Evolutionary conservation across 2,797 vertebrate genomes (phyloP), one percentile per base, ranked within the genome.

Genomic region (Microctenopoma lineatum): DNA sequence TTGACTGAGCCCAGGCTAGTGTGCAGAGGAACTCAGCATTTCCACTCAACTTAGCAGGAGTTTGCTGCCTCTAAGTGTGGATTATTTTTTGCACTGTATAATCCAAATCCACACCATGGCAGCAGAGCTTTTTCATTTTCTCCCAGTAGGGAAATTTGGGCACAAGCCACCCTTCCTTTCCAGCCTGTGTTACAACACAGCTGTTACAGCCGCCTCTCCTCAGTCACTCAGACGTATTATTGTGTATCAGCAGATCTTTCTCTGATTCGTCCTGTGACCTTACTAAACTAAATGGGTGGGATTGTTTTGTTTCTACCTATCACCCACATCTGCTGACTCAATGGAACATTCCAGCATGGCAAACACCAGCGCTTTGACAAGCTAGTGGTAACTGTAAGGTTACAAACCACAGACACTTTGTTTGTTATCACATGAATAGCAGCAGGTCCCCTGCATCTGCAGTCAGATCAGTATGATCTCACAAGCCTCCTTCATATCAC

Each of bases 101-200:
- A 84, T 88, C 86, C 75, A 83, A 83, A 90, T 84, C 86, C 84
- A 75, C 68, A 34, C 63, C 45, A 68, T 75, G 77, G 60, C 68
- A 82, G 60, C 68, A 82, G 75, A 64, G 62, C 73, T 72, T 86
- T 87, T 76, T 81, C 38, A 80, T 88, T 80, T 81, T 47, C 73
- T 82, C 67, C 74, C 59, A 65, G 56, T 84, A 54, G 79, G 46
- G 56, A 75, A 73, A 77, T 83, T 81, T 80, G 68, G 78, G 59
- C 59, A 5, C 73, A 75, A 87, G 54, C 72, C 51, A 4, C 25
- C 26, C 9, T 55, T 29, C 26, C 32, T 46, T 68, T 69, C 46
- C 60, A 73, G 53, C 65, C 52, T 57, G 60, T 54, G 47, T 59
- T 64, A 52, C 46, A 55, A 73, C 50, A 59, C 75, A 61, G 66